Evolutionary conservation across 2,888 invertebrate genomes (phyloP).

Genomic region (Tanypteryx hageni): DNA sequence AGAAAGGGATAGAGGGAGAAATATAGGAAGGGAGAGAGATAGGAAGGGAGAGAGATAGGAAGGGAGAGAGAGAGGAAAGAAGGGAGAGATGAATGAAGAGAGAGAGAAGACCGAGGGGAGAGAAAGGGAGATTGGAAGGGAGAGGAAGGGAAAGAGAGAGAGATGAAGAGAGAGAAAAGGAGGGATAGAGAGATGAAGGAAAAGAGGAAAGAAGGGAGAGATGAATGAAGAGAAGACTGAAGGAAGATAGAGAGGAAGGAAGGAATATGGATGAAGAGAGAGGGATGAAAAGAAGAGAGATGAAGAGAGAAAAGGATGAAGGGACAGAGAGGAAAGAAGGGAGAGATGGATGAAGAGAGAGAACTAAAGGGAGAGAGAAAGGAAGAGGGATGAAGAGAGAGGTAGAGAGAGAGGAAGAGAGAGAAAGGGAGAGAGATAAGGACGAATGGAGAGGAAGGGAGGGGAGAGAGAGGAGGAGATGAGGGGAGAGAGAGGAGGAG

Average conservation of each 20-base stretch:
- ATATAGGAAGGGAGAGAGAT: background rate
- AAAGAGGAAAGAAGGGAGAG: background rate
- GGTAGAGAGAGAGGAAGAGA: background rate
- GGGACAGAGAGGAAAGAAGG: background rate
- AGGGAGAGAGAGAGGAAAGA: background rate
- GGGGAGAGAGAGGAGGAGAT: background rate
- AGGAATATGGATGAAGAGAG: background rate
- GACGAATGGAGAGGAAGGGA: no score
- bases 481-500: background rate
- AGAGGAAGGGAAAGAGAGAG: background rate
- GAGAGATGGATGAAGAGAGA: background rate
- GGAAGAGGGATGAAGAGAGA: background rate
- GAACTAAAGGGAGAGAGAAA: no score
- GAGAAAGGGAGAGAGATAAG: background rate
- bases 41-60: background rate
- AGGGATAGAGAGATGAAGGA: no score
- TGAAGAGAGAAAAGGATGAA: background rate
- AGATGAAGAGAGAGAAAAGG: background rate
- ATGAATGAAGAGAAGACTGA: no score
- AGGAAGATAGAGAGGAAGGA: background rate
- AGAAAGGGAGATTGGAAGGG: background rate
- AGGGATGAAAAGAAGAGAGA: no score
- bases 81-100: background rate
- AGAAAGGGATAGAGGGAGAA: no score
- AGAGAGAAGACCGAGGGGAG: no score